Evolutionary conservation across 1,140 invertebrate genomes (phyloP), one percentile per base, ranked within the genome.

Genomic region (Epicauta chinensis): DNA sequence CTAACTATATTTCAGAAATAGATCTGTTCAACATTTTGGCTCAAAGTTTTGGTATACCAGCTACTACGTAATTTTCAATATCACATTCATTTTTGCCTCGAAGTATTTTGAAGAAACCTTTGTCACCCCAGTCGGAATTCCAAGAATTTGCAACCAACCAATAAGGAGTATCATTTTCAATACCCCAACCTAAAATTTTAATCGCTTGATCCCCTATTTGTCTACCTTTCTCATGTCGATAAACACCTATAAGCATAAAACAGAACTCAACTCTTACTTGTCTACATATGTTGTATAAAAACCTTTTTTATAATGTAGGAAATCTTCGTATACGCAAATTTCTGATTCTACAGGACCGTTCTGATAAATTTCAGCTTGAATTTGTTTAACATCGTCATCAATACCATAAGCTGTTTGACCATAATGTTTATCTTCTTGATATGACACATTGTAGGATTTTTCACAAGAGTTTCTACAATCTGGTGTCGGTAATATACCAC

Each of bases 301-400:
- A 83, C 85, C 89, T 50, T 76, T 78, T 74, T 93, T 93, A 74
- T 97, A 97, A 30, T 77, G 71, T 1, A 91, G 71, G 62, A 97
- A 87, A 74, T 97, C 93, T 42, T 80, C 80, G 66, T 91, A 97
- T 9, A 97, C 92, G 1, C 84, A 85, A 64, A 97, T 94, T 30
- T 89, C 89, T 1, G 78, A 91, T 74, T 95, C 92, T 0, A 97
- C 88, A 2, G 93, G 93, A 10, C 93, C 93, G 71, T 95, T 91
- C 12, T 73, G 84, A 71, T 83, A 82, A 31, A 97, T 83, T 72
- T 97, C 93, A 3, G 78, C 76, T 73, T 84, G 83, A 54, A 97
- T 96, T 56, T 89, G 78, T 2, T 79, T 70, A 7, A 79, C 79
- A 56, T 83, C 75, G 16, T 73, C 73, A 0, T 69, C 59, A 16